Evolutionary conservation across 2,888 invertebrate species (phyloP), one percentile per base, ranked within the genome.

Genomic region (Graphium colonna): DNA sequence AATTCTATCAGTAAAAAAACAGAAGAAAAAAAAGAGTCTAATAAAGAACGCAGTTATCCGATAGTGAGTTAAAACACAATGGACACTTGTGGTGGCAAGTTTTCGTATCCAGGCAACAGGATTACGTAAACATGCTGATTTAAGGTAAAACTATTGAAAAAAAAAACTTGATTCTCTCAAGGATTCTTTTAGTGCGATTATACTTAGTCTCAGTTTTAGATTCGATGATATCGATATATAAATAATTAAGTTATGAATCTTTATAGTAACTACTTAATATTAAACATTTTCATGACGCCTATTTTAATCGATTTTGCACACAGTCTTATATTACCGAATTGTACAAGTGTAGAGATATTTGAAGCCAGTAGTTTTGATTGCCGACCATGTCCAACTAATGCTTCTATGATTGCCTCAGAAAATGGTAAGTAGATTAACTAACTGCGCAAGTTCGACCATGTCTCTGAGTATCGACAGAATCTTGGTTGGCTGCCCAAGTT

Each of bases 301-400:
- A 28, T 38, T 12, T 44, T 31, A 9, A 17, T 38, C 15, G 7
- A 31, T 10, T 42, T 49, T 13, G 44, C 52, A 45, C 67, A 60
- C 1, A 62, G 71, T 1, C 47, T 80, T 1, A 67, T 73, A 41
- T 33, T 77, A 38, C 77, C 79, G 3, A 66, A 59, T 0, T 70
- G 56, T 10, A 88, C 87, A 56, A 71, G 67, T 3, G 21, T 50
- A 0, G 79, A 81, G 45, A 88, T 75, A 60, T 85, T 76, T 52
- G 85, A 89, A 7, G 71, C 83, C 0, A 74, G 72, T 33, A 52
- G 58, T 17, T 65, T 86, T 59, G 58, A 61, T n/a, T 89, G 89
- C 57, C 59, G 69, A 44, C 36, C 61, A 2, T 89, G 89, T 60
- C 73, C 76, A n/a, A 63, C 57, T 8, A 87, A 87, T 60, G 65